Evolutionary conservation across 1,140 invertebrate species (phyloP).

Genomic region (Meloidogyne floridensis): DNA sequence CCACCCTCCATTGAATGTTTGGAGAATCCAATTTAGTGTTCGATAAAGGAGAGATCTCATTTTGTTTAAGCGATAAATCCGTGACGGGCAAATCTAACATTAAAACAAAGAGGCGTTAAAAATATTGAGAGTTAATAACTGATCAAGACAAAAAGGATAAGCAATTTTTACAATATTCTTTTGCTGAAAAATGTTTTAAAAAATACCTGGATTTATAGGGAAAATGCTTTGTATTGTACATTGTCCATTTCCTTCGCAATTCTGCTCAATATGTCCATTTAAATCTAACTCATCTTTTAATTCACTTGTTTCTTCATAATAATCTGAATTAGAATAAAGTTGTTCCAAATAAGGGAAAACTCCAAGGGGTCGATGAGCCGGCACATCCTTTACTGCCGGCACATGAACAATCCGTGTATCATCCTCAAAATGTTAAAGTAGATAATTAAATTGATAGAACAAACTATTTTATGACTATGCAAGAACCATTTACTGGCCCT

Average conservation of each 20-base stretch:
- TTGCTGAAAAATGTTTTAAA: too few species aligned
- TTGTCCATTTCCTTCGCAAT: not conserved
- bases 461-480: not conserved
- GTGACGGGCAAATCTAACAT: not conserved
- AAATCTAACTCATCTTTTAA: too few species aligned
- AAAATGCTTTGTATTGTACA: not conserved
- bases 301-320: constrained; percentile 6
- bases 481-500: constrained; percentile 36
- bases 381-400: constrained; percentile 30
- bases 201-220: not conserved
- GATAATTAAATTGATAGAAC: not conserved
- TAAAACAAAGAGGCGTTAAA: not conserved
- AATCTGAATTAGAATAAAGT: constrained; percentile 21
- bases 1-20: too few species aligned
- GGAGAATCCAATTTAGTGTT: too few species aligned
- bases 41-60: not conserved
- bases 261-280: not conserved
- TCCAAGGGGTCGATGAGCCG: constrained; percentile 38
- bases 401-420: constrained; percentile 32
- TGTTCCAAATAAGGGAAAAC: constrained; percentile 31
- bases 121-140: too few species aligned
- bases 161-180: too few species aligned
- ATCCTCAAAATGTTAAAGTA: constrained; percentile 31
- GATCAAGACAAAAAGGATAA: too few species aligned
- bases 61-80: not conserved